A percentile compares a stretch with the other conserved stretches of the same genome.
Evolutionary conservation across 2,113 vertebrate species (phyloP).

Genomic region (Spermophilus dauricus): DNA sequence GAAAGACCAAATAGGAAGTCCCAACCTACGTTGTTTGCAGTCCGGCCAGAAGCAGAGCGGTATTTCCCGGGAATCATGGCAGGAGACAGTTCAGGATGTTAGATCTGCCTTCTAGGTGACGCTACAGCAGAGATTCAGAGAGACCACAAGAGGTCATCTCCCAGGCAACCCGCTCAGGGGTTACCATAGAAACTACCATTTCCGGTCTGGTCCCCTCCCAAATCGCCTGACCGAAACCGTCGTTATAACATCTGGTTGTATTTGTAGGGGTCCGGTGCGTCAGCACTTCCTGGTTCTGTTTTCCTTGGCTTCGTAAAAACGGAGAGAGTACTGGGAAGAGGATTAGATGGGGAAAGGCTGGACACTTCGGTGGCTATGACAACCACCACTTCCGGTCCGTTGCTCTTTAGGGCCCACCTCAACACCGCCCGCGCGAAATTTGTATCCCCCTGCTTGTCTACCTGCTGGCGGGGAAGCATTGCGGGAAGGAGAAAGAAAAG

Average conservation of each 20-base stretch:
- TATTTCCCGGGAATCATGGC: constrained; percentile 88
- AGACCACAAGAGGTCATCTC: constrained; percentile 66
- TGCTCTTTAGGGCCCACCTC: background rate
- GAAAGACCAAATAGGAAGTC: background rate
- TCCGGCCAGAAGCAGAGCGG: constrained; percentile 81
- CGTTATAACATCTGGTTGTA: background rate
- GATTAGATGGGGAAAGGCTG: background rate
- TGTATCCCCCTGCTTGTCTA: background rate
- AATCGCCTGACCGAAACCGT: accelerated
- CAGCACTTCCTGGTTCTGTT: constrained; percentile 35
- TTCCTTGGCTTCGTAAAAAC: background rate
- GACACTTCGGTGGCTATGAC: constrained; percentile 67
- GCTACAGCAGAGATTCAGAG: constrained; percentile 40
- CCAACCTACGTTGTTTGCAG: constrained; percentile 81
- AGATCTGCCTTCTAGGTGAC: background rate
- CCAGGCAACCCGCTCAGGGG: constrained; percentile 79
- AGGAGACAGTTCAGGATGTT: constrained; percentile 57
- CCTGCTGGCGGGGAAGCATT: accelerated
- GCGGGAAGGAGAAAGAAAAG: accelerated
- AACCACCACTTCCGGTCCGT: constrained; percentile 83
- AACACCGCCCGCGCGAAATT: constrained; percentile 58
- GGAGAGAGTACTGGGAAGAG: background rate
- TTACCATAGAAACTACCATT: constrained; percentile 83
- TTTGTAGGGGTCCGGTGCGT: background rate
- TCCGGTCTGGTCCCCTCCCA: constrained; percentile 78